These are phyloP conservation scores for Adelphocoris suturalis DNA, from an alignment of 2,888 invertebrate species.

Conservation along the genomic window DNA sequence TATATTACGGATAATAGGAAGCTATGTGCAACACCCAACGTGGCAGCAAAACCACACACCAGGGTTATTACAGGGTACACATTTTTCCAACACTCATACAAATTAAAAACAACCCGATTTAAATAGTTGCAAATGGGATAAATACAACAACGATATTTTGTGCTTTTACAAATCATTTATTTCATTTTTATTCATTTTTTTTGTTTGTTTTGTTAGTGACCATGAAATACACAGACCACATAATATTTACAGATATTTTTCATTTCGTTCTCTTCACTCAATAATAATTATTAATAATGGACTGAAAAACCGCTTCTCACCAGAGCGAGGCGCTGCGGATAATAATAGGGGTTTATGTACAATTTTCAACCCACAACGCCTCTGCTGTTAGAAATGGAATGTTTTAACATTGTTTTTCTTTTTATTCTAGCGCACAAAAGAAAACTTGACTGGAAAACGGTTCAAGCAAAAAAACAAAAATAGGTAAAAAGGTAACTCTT, in stretches of 20 bases:
- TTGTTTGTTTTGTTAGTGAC: constrained; percentile 73
- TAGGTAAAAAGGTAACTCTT: constrained; percentile 31
- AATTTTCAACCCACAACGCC: constrained; percentile 60
- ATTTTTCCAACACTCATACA: too few relatives aligned
- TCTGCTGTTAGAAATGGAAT: constrained; percentile 48
- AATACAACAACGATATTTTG: background rate
- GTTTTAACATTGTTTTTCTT: constrained; percentile 5
- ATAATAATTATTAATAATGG: constrained; percentile 63
- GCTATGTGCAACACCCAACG: too few relatives aligned
- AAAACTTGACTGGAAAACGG: constrained; percentile 23
- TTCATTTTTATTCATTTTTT: background rate
- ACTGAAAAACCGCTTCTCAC: constrained; percentile 64
- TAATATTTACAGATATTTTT: constrained; percentile 69
- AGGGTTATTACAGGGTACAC: too few relatives aligned
- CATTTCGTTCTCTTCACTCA: constrained; percentile 65
- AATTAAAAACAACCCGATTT: too few relatives aligned
- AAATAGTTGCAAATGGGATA: too few relatives aligned
- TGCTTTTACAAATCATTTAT: constrained; percentile 73
- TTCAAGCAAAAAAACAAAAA: background rate
- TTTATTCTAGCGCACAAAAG: background rate
- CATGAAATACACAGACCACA: constrained; percentile 73
- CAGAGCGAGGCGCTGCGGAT: constrained; percentile 15
- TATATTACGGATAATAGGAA: too few relatives aligned
- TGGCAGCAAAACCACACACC: too few relatives aligned
- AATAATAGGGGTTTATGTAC: constrained; percentile 55